Conservation (phyloP, 1,140 invertebrate species). For the Muscidifurax raptorellus region DNA sequence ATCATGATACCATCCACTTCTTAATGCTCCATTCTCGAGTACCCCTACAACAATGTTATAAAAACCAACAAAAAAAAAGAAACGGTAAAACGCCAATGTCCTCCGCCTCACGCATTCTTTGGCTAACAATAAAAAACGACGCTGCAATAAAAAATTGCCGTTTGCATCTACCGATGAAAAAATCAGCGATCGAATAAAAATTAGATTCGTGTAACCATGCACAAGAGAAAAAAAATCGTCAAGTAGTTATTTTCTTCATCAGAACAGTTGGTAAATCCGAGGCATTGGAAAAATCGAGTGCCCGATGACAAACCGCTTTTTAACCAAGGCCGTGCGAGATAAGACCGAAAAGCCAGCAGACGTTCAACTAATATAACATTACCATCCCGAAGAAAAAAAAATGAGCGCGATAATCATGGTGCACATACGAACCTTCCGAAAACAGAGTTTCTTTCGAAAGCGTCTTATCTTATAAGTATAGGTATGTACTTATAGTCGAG, state of each 20-base stretch:
- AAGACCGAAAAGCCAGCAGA: not conserved
- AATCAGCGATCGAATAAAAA: too few species aligned
- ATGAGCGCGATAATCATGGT: too few species aligned
- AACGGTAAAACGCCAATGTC: not conserved
- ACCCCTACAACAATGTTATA: not conserved
- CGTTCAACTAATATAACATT: too few species aligned
- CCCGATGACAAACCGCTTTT: constrained; percentile 37
- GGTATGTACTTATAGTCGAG: too few species aligned
- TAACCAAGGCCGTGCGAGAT: constrained; percentile 21
- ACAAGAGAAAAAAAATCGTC: not conserved
- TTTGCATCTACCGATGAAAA: too few species aligned
- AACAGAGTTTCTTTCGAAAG: too few species aligned
- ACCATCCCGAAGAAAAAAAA: too few species aligned
- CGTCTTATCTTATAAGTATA: too few species aligned
- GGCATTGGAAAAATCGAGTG: constrained; percentile 7
- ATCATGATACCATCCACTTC: not conserved
- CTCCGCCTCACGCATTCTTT: not conserved
- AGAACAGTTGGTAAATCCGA: not conserved
- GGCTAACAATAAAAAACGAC: not conserved
- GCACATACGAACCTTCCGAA: too few species aligned
- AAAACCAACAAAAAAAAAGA: not conserved
- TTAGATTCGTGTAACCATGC: too few species aligned
- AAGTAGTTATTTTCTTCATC: too few species aligned
- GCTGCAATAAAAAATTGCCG: not conserved
- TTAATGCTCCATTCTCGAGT: not conserved